Evolutionary conservation across 2,888 invertebrate genomes (phyloP), one percentile per base, ranked within the genome.

Genomic region (Boloria selene): DNA sequence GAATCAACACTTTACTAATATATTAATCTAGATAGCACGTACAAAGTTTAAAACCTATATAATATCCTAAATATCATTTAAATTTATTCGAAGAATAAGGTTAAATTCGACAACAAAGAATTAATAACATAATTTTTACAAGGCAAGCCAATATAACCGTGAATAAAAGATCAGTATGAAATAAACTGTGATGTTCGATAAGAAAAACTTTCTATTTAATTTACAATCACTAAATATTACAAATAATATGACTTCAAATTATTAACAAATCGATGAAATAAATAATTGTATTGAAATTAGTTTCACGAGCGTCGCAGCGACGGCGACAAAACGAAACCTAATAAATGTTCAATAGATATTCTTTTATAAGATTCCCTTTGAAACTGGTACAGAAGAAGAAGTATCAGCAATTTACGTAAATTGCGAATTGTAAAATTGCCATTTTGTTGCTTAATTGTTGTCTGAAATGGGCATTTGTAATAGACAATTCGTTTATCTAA

Each of bases 391-490:
- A 13, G 44, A 22, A 56, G 7, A n/a, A n/a, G n/a, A n/a, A n/a
- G n/a, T n/a, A n/a, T 56, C 55, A 22, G 55, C 44, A 22, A 56
- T 56, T 56, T 22, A 44, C 22, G 44, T 44, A 56, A 18, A 56
- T 56, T 56, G n/a, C 6, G n/a, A n/a, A 10, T 10, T 16, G 13
- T 22, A 22, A 56, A 56, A 44, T 56, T 56, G 22, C 44, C n/a
- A 22, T 56, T 44, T 22, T 44, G 22, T 44, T 14, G 18, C 44
- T 44, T 44, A 44, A 56, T 56, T 56, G 22, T 44, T 18, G 16
- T 44, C 22, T 7, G 22, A 56, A 56, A 44, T 22, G 44, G n/a
- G 22, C 14, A 13, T 22, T 42, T 18, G 22, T n/a, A 13, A 44
- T 44, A n/a, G 42, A 31, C 0, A 31, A 31, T 31, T 1, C 10